These are phyloP conservation scores for Nemotelus pantherinus DNA, from an alignment of 2,888 invertebrate genomes.

Conservation along the genomic window DNA sequence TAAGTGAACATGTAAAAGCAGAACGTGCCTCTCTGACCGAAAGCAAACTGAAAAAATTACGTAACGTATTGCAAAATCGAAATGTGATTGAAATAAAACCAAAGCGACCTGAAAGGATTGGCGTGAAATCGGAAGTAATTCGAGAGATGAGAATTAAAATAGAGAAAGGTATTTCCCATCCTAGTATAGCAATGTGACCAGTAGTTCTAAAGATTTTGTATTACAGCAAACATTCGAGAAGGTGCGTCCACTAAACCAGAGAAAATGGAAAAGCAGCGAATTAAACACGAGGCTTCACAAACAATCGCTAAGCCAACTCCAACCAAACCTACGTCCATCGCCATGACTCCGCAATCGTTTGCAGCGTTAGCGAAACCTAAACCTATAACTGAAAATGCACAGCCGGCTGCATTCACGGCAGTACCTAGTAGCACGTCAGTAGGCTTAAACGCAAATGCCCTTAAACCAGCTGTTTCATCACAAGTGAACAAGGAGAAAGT, in stretches of 20 bases:
- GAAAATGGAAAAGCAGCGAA: constrained; percentile 54
- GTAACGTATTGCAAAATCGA: constrained; percentile 55
- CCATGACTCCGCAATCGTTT: not conserved
- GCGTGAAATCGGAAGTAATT: constrained; percentile 63
- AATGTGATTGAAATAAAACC: constrained; percentile 59
- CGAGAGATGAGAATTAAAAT: constrained; percentile 59
- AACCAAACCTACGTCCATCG: constrained; percentile 53
- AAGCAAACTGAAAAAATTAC: constrained; percentile 58
- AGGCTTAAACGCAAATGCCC: constrained; percentile 1
- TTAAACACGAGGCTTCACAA: constrained; percentile 50
- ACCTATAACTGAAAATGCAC: not conserved
- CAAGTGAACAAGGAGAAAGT: not conserved
- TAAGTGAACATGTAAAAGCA: constrained; percentile 58
- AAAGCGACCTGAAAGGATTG: constrained; percentile 61
- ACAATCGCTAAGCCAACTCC: constrained; percentile 55
- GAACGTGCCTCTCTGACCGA: constrained; percentile 58
- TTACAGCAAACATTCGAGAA: constrained; percentile 55
- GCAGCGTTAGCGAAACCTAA: not conserved
- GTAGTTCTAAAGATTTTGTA: not conserved
- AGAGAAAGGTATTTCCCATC: constrained; percentile 29
- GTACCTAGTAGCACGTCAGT: not conserved
- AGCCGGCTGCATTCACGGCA: not conserved
- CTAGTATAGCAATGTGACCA: not conserved
- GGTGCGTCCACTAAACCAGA: constrained; percentile 53
- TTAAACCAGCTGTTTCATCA: constrained; percentile 29